Evolutionary conservation across 2,113 vertebrate species (phyloP).

Genomic region (Cairina moschata): DNA sequence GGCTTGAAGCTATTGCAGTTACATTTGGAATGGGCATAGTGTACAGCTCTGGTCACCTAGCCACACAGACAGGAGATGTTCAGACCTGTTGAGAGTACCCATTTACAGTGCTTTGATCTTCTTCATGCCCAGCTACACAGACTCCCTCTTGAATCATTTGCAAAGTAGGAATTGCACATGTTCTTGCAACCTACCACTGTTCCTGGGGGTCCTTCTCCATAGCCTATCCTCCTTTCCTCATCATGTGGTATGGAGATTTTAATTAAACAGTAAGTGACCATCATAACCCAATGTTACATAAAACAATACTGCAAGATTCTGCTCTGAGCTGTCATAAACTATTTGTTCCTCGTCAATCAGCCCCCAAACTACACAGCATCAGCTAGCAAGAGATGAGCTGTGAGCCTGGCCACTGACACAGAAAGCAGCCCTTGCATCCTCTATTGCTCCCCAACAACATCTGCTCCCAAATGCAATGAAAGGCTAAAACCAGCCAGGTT

Average conservation of each 20-base stretch:
- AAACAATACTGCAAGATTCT: not conserved
- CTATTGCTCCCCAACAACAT: not conserved
- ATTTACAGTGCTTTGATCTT: not conserved
- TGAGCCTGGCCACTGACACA: not conserved
- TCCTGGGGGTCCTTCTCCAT: not conserved
- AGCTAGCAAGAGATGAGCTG: not conserved
- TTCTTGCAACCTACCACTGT: not conserved
- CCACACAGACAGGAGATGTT: not conserved
- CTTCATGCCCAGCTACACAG: not conserved
- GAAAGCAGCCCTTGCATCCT: not conserved
- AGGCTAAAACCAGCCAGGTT: not conserved
- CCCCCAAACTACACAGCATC: not conserved
- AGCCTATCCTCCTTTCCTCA: not conserved
- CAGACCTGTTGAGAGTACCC: not conserved
- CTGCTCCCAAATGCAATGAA: not conserved
- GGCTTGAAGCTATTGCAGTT: not conserved
- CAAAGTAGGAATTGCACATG: not conserved
- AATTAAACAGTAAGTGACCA: not conserved
- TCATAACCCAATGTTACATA: not conserved
- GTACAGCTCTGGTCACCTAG: not conserved
- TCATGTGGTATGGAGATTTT: not conserved
- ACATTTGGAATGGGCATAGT: fast-evolving
- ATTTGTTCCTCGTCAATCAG: not conserved
- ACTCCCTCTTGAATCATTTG: not conserved
- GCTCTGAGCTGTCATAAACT: not conserved